Conservation (phyloP, 2,113 vertebrate species). For the Callipepla squamata region DNA sequence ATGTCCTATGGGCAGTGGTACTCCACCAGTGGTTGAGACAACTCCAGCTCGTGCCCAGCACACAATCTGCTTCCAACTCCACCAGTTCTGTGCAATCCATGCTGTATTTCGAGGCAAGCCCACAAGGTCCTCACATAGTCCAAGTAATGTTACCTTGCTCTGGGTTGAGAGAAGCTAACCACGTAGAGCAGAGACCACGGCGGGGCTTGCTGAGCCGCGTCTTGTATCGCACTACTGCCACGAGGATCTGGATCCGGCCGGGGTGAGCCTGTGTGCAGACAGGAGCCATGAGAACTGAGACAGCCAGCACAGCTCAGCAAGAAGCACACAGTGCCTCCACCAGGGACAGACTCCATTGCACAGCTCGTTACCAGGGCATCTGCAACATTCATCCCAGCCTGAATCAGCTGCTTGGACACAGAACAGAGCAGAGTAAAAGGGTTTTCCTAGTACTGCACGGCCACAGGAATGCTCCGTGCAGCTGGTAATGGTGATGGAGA, state of each 20-base stretch:
- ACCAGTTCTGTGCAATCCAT: accelerated
- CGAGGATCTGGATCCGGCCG: conserved; percentile 84
- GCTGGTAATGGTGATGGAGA: background rate
- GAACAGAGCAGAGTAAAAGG: accelerated
- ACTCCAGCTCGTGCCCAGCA: background rate
- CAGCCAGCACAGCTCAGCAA: background rate
- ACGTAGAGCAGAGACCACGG: conserved; percentile 90
- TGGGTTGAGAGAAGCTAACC: conserved; percentile 90
- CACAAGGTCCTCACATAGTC: no score
- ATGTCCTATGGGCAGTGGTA: background rate
- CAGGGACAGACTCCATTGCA: background rate
- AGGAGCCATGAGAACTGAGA: background rate
- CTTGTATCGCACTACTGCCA: conserved; percentile 92
- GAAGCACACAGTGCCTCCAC: background rate
- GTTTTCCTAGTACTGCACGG: background rate
- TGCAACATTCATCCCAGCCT: accelerated
- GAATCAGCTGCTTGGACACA: background rate
- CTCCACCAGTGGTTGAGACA: background rate
- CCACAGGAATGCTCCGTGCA: background rate
- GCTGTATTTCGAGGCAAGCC: background rate
- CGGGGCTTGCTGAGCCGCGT: conserved; percentile 85
- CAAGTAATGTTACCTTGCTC: conserved; percentile 72
- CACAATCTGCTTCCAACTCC: background rate
- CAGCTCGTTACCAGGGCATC: background rate
- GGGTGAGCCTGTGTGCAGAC: conserved; percentile 80